Evolutionary conservation across 2,888 invertebrate genomes (phyloP), one percentile per base, ranked within the genome.

Genomic region (Hirtodrosophila duncani): DNA sequence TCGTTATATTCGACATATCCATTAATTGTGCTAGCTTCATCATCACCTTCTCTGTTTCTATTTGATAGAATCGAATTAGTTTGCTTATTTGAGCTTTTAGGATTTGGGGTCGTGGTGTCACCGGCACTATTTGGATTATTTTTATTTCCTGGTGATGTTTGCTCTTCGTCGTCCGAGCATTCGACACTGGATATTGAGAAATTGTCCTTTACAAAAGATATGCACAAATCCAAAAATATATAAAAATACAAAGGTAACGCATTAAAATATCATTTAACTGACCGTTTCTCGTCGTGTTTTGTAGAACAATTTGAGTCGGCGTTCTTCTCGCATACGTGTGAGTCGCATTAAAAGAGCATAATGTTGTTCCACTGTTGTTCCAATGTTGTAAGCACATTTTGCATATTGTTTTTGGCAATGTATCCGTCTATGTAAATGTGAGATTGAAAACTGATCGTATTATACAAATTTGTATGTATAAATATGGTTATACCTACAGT

Each of bases 351-450:
- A 50, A 2, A 86, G 68, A 26, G 85, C 83, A 49, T 86, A 86
- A 66, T 91, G 91, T 67, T 90, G 90, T 77, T 91, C 90, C 64
- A 91, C 87, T n/a, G n/a, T n/a, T n/a, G n/a, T n/a, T n/a, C n/a
- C n/a, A n/a, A 56, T 90, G 88, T 51, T 89, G 88, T 68, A 91
- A 85, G 77, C 91, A 91, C 34, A 88, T 88, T 77, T 88, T 88
- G 81, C 91, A 91, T 43, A 91, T 90, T 18, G 92, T 92, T 88
- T 93, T 93, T 29, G 93, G 93, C 56, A 93, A 85, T 39, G 91
- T 90, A 85, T 91, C 91, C 64, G 89, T 90, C 91, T 91, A 83
- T 36, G 88, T 27, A 5, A 39, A 9, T 11, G n/a, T 53, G 11
- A 1, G 30, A 52, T 48, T 45, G 50, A 33, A 38, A 44, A 39